Conservation (phyloP, 2,797 vertebrate species). For the Pseudochirops cupreus region DNA sequence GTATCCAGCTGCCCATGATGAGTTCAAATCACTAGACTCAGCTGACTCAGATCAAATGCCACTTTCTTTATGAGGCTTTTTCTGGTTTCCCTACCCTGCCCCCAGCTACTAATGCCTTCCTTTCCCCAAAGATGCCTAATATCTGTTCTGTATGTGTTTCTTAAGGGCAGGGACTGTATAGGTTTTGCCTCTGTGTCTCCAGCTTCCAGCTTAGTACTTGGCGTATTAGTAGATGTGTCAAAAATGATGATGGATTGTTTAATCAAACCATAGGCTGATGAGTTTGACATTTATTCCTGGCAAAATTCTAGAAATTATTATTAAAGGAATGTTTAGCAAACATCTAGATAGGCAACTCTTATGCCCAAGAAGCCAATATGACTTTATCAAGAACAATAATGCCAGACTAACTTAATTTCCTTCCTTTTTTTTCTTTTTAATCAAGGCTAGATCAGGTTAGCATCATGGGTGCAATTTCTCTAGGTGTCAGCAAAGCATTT, state of each 20-base stretch:
- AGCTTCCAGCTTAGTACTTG: neutral
- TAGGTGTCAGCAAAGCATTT: neutral
- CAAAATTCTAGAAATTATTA: neutral
- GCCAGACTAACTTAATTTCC: neutral
- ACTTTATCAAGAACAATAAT: neutral
- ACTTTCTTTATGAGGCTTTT: neutral
- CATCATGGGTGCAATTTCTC: neutral
- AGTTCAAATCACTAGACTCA: neutral
- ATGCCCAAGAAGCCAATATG: neutral
- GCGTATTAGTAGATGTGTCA: neutral
- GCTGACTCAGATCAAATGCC: neutral
- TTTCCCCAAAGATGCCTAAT: neutral
- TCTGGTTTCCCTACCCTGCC: neutral
- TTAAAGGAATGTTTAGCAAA: constrained; percentile 1
- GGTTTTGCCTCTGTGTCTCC: neutral
- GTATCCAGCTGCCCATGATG: neutral
- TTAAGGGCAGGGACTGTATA: neutral
- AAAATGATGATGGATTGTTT: neutral
- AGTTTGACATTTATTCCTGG: neutral
- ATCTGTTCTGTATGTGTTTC: neutral
- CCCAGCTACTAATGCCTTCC: neutral
- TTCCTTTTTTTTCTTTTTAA: neutral
- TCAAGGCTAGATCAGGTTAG: neutral
- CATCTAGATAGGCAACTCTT: neutral
- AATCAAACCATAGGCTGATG: neutral